Evolutionary conservation across 1,140 invertebrate species (phyloP).

Genomic region (Hyles vespertilio): DNA sequence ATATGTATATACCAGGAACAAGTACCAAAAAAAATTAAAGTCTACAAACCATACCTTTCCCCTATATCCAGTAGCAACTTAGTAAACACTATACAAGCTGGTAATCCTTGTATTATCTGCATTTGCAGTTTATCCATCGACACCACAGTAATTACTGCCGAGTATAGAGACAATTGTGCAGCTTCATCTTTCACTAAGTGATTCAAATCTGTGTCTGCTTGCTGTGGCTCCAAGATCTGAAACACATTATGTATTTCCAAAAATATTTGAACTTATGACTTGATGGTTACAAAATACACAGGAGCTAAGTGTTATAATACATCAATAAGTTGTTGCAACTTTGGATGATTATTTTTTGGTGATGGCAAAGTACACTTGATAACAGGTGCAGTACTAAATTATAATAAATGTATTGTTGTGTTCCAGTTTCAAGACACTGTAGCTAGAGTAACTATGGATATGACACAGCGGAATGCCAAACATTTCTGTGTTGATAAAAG

Average conservation of each 20-base stretch:
- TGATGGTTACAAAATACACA: neutral
- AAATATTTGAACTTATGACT: constrained; percentile 1
- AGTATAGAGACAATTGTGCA: constrained; percentile 38
- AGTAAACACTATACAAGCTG: constrained; percentile 31
- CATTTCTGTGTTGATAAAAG: too few species aligned
- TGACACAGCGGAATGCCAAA: too few species aligned
- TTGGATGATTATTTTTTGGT: too few species aligned
- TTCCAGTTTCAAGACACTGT: too few species aligned
- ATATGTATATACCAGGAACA: too few species aligned
- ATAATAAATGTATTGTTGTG: too few species aligned
- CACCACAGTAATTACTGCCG: constrained; percentile 44
- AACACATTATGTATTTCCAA: constrained; percentile 7
- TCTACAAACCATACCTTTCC: constrained; percentile 33
- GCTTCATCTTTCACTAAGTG: constrained; percentile 32
- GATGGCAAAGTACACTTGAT: too few species aligned
- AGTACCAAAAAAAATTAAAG: too few species aligned
- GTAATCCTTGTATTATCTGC: constrained; percentile 4
- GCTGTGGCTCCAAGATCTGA: constrained; percentile 27
- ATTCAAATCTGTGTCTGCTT: constrained; percentile 10
- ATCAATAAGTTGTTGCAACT: too few species aligned
- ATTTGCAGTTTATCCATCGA: constrained; percentile 21
- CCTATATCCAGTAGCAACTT: constrained; percentile 42
- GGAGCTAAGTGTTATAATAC: too few species aligned
- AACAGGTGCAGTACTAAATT: too few species aligned
- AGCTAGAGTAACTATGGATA: too few species aligned